Conservation (phyloP, 2,113 vertebrate species). For the Nothoprocta perdicaria region DNA sequence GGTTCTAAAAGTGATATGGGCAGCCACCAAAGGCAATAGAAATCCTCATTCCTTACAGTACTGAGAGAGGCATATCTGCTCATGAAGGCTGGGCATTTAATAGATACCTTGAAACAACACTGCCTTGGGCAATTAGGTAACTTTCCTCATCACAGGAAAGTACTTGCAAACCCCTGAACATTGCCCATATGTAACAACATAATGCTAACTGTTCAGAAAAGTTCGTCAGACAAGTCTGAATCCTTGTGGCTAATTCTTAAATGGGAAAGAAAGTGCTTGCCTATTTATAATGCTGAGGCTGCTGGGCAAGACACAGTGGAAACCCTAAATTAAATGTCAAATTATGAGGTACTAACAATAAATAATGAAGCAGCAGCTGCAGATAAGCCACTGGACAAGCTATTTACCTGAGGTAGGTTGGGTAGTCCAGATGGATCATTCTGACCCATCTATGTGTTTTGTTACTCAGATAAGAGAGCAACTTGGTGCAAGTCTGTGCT, state of each 20-base stretch:
- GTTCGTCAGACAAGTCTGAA: background rate
- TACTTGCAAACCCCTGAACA: background rate
- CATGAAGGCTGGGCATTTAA: background rate
- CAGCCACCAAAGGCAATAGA: background rate
- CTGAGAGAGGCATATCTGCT: background rate
- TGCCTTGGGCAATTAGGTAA: background rate
- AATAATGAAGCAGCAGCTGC: constrained; percentile 52
- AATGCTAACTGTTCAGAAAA: background rate
- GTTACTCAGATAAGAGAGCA: background rate
- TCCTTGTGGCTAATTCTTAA: constrained; percentile 52
- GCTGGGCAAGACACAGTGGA: constrained; percentile 24
- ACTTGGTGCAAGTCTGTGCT: background rate
- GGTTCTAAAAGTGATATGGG: background rate
- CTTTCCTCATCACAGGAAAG: background rate
- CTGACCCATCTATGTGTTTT: background rate
- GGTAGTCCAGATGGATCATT: background rate
- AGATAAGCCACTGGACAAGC: constrained; percentile 51
- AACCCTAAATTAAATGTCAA: constrained; percentile 69
- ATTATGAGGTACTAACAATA: constrained; percentile 57
- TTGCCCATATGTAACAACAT: background rate
- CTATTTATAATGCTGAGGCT: constrained; percentile 59
- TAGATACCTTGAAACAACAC: background rate
- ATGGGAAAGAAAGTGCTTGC: constrained; percentile 29
- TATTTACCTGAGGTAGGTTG: constrained; percentile 29
- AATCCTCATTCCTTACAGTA: background rate